Percentiles rank a stretch among this genome's conserved stretches.
Conservation (phyloP, 2,888 invertebrate species). For the Zaprionus obscuricornis region DNA sequence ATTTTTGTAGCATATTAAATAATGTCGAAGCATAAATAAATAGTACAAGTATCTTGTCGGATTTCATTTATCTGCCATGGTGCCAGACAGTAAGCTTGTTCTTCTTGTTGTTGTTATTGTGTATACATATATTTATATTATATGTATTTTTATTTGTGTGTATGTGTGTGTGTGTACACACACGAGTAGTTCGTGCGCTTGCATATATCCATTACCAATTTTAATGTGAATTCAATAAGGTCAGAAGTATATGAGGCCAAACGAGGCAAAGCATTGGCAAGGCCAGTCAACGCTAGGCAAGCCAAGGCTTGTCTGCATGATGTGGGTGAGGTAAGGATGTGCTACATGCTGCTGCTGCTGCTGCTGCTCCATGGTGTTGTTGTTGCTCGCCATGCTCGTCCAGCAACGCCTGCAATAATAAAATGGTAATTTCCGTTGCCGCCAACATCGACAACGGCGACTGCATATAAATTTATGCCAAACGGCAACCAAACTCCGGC, state of each 20-base stretch:
- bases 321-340: slow-evolving; percentile 2
- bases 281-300: too few species aligned
- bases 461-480: slow-evolving; percentile 70
- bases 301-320: slow-evolving; percentile 18
- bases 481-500: slow-evolving; percentile 56
- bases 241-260: neutral
- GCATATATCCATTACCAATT: slow-evolving; percentile 69
- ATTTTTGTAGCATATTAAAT: too few species aligned
- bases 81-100: neutral
- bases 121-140: neutral
- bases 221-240: slow-evolving; percentile 72
- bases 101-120: slow-evolving; percentile 11
- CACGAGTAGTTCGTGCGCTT: slow-evolving; percentile 46
- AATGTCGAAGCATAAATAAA: slow-evolving; percentile 49
- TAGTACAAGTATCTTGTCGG: slow-evolving; percentile 18
- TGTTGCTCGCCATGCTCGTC: neutral
- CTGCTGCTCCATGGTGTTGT: neutral
- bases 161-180: too few species aligned
- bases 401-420: slow-evolving; percentile 63
- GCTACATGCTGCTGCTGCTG: too few species aligned
- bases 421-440: slow-evolving; percentile 73
- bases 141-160: too few species aligned
- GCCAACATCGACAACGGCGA: slow-evolving; percentile 17
- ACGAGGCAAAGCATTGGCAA: too few species aligned
- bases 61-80: slow-evolving; percentile 28